A percentile compares a stretch with the other conserved stretches of the same genome.
Evolutionary conservation across 2,113 vertebrate genomes (phyloP).

Genomic region (Catharus fuscescens): DNA sequence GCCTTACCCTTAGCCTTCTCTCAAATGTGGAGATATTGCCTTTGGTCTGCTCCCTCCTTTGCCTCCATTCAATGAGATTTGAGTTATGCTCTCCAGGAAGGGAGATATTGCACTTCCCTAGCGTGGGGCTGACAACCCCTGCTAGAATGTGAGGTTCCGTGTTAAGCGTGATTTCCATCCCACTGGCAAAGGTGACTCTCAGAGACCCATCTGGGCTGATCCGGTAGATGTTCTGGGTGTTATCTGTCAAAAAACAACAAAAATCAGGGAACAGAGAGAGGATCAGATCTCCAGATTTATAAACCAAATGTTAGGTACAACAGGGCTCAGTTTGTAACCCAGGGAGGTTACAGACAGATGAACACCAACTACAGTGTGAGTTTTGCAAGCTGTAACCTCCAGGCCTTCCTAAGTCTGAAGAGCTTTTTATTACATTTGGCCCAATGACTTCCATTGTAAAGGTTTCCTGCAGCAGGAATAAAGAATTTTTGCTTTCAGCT

Average conservation of each 20-base stretch:
- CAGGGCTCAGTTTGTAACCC: background rate
- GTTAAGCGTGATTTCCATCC: slow-evolving; percentile 93
- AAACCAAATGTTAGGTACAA: background rate
- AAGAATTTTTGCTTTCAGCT: slow-evolving; percentile 3
- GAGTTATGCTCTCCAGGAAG: slow-evolving; percentile 93
- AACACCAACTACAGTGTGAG: background rate
- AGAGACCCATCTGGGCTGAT: slow-evolving; percentile 94
- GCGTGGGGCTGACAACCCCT: slow-evolving; percentile 90
- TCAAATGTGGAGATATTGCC: slow-evolving; percentile 94
- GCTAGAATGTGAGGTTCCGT: slow-evolving; percentile 92
- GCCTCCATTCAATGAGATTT: slow-evolving; percentile 96
- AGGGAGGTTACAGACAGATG: background rate
- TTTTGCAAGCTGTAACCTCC: background rate
- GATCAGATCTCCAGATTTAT: background rate
- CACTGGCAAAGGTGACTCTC: slow-evolving; percentile 90
- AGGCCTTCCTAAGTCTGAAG: background rate
- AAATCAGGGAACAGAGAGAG: background rate
- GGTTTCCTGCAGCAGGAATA: background rate
- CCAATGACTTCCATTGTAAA: slow-evolving; percentile 2
- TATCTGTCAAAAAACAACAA: slow-evolving; percentile 78
- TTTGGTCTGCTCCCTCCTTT: slow-evolving; percentile 94
- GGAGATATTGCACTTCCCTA: slow-evolving; percentile 95
- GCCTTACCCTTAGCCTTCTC: slow-evolving; percentile 92
- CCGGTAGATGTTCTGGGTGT: slow-evolving; percentile 91
- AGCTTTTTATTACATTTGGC: background rate